These are phyloP conservation scores for Drosophila mercatorum DNA, from an alignment of 2,888 invertebrate genomes.

Conservation along the genomic window DNA sequence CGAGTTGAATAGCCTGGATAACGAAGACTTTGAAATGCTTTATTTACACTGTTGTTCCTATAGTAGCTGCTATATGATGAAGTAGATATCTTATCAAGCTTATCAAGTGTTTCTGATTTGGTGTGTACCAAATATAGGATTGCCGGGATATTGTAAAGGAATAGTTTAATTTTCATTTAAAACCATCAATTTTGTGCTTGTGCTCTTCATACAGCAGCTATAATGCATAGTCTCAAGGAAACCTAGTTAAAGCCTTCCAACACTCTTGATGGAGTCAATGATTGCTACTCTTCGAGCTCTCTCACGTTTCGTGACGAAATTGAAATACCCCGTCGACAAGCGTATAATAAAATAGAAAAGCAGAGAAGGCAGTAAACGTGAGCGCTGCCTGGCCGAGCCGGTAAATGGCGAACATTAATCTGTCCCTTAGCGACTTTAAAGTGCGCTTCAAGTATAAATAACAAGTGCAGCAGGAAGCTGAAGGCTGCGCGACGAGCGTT, in stretches of 20 bases:
- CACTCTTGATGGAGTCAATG: no score
- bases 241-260: no score
- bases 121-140: no score
- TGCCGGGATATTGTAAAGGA: no score
- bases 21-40: background rate
- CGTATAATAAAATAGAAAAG: constrained; percentile 2
- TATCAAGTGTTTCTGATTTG: no score
- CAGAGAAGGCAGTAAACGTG: constrained; percentile 13
- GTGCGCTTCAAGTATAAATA: constrained; percentile 69
- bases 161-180: no score
- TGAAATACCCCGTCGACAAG: background rate
- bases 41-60: no score
- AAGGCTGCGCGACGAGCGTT: constrained; percentile 44
- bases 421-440: constrained; percentile 53
- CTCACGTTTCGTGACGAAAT: background rate
- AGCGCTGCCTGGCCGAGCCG: constrained; percentile 13
- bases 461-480: constrained; percentile 58
- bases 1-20: background rate
- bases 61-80: no score
- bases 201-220: no score
- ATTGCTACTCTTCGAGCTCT: background rate
- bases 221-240: no score
- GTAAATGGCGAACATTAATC: constrained; percentile 37
- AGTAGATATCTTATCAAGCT: no score
- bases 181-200: no score